Conservation (phyloP, 1,140 invertebrate species). For the Littorina saxatilis region DNA sequence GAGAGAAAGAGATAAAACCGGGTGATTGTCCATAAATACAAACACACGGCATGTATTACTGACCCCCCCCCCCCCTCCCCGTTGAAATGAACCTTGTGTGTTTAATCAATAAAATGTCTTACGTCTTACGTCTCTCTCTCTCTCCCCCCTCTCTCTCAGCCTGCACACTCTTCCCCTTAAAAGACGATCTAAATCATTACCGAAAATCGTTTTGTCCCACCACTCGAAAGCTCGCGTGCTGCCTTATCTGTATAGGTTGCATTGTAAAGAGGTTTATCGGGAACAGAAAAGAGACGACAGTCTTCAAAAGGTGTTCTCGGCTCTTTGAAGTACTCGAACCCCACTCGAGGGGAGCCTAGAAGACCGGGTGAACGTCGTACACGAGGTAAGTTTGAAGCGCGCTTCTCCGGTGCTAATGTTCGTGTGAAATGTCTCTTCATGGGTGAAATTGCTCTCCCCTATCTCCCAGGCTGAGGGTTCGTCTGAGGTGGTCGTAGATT, state of each 20-base stretch:
- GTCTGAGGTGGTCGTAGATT: not conserved
- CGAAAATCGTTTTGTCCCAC: not conserved
- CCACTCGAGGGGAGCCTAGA: not conserved
- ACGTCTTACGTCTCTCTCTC: no score
- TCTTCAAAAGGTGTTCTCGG: not conserved
- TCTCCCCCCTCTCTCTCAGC: not conserved
- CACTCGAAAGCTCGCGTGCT: not conserved
- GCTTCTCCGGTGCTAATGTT: not conserved
- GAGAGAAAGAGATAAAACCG: no score
- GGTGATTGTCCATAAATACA: no score
- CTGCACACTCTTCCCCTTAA: not conserved
- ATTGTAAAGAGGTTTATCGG: not conserved
- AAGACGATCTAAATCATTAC: not conserved
- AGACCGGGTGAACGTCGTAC: not conserved
- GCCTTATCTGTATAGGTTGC: not conserved
- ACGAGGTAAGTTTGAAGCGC: not conserved
- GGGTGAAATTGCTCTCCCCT: not conserved
- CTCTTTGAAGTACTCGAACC: conserved; percentile 2
- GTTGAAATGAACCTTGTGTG: no score
- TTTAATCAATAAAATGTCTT: no score
- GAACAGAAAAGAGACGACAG: not conserved
- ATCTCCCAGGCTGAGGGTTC: not conserved
- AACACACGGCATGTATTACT: no score
- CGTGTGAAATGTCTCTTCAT: conserved; percentile 2
- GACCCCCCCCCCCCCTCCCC: no score